Base-by-base conservation (phyloP, 1,140 invertebrate genomes). In the Drosophila takahashii region DNA sequence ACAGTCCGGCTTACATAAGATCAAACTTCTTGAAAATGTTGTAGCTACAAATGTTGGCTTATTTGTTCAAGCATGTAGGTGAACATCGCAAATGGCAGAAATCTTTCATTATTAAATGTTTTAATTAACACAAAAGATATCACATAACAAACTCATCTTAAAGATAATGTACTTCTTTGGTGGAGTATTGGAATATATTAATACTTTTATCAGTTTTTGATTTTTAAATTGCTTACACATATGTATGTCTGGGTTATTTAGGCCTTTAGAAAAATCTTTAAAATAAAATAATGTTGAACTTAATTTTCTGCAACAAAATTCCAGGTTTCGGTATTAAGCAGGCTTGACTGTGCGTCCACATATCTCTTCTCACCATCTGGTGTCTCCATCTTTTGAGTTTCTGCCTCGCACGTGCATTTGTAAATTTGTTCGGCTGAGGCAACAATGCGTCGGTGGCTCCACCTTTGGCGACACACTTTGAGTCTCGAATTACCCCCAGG, bases 371-470 rank as follows among this genome's bases (percentile, higher is more conserved):
- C 59, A 62, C 59, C 59, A 62, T 65, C 41, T 66, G 34, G 34
- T 51, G 60, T 22, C 59, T 22, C 11, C 34, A 58, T 9, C 34
- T 61, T 16, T 59, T 39, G 53, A 22, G 45, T 27, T 26, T 42
- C 32, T 42, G 47, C 36, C 41, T 70, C 42, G 41, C 51, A 56
- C 64, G 41, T 69, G 62, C 41, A 67, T 70, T 47, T 70, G 67
- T 70, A 45, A 70, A 70, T 70, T 70, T 70, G 64, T 56, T 70
- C 47, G 67, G 64, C 53, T 70, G 69, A 34, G 42, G 45, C 80
- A 83, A 81, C 75, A 83, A 84, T 79, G 79, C 79, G 67, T 78
- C 75, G 59, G 62, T 50, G 78, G 48, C 64, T 54, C 62, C 65
- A 70, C 64, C 66, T 70, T 71, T 62, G 52, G 57, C 39, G 58